Evolutionary conservation across 2,888 invertebrate species (phyloP), one percentile per base, ranked within the genome.

Genomic region (Timandra comae): DNA sequence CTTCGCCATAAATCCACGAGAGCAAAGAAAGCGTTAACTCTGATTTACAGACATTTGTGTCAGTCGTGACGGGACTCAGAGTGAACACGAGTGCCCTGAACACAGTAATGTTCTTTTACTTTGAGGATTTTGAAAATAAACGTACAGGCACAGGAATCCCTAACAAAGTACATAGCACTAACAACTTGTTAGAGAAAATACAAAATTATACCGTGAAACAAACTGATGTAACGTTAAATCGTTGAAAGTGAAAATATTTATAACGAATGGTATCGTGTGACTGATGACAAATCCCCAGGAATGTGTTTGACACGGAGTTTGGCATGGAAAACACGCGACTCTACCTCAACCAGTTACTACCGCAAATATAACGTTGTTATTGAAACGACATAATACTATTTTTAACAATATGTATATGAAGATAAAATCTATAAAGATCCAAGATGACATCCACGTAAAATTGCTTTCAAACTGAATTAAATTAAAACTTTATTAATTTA

Each of bases 401-500:
- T 32, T 26, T 21, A 32, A 39, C 23, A 34, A 30, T 41, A 33
- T 37, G 33, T 41, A 41, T 22, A 26, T 20, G 30, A 38, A 41
- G 36, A 38, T 38, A 41, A 43, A 41, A 52, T 47, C 38, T 53
- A 48, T 43, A 56, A 55, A 55, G 44, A 60, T 54, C 46, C 43
- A 33, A 56, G 57, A 64, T 65, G 64, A 66, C 69, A 71, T 68
- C 64, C 44, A 50, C 56, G 60, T 52, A 68, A 74, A 73, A 72
- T 75, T 71, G 63, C 71, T 73, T 68, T 62, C 55, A 60, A 42
- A 66, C 72, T 58, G 63, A 67, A 80, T 81, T 79, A 77, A 79
- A 82, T 82, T 84, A 80, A 84, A 84, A 76, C 77, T 84, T 82
- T 78, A 81, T 79, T 80, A 77, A 82, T 81, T 78, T 76, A 63